Evolutionary conservation across 2,797 vertebrate genomes (phyloP), one percentile per base, ranked within the genome.

Genomic region (Girardinus metallicus): DNA sequence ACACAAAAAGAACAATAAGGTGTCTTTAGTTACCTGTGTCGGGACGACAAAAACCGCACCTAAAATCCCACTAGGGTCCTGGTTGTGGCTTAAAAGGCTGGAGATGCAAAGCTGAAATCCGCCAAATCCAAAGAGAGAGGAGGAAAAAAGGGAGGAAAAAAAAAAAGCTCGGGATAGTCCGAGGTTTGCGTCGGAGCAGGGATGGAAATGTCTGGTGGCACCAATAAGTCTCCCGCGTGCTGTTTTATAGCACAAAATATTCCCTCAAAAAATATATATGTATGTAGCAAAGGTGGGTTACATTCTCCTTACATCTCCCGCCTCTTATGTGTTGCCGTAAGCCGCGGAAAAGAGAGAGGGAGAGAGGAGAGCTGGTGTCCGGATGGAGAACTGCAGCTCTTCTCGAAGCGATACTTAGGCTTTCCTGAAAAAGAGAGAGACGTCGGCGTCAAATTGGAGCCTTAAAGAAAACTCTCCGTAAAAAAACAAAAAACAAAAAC

Each of bases 31-130:
- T 86, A 93, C 91, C 93, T 94, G 90, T 87, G 87, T 85, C 82
- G 83, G 87, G 85, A 90, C 86, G 47, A 86, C 18, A 79, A 93
- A 74, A 74, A 73, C 90, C 93, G 91, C 93, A 94, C 94, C 93
- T 95, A 91, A 94, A 94, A 90, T 87, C 89, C 94, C 89, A 81
- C 68, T 76, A 23, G 79, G 80, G 77, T 93, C 90, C 87, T 86
- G 83, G 80, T 39, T 73, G 84, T 85, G 79, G 81, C 66, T 79
- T 71, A 49, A 83, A 83, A 53, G 81, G 76, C 83, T 81, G 76
- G 83, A 77, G 76, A 68, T 68, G 64, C 23, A 44, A 86, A 84
- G 70, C 78, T 74, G 68, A 80, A 87, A 91, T 86, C 55, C n/a
- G 53, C 60, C 23, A 70, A 73, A 77, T 72, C 77, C 66, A 73